phyloP scores from a whole-genome alignment of 2,888 invertebrate species.

The Tipula unca region DNA sequence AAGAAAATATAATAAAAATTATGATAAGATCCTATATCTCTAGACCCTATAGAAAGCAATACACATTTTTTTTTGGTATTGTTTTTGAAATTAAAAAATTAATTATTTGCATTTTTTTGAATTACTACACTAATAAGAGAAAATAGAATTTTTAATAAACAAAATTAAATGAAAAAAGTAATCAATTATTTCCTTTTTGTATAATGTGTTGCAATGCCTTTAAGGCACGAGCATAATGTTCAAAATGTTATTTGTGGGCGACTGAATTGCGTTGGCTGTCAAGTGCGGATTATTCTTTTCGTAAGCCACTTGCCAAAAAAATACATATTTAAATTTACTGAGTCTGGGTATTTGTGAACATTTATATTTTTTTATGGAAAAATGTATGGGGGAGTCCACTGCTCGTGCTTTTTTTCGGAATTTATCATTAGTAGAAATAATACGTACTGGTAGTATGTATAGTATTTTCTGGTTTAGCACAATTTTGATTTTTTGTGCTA shows the following conservation, averaged over 20 bases:
- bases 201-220: neutral
- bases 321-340: no score
- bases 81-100: neutral
- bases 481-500: no score
- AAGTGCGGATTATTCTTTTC: neutral
- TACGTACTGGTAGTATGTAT: no score
- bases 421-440: no score
- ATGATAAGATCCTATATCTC: neutral
- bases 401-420: no score
- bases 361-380: no score
- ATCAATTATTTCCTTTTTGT: neutral
- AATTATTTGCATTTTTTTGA: neutral
- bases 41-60: neutral
- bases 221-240: neutral
- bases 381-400: no score
- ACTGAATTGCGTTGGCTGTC: neutral
- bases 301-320: no score
- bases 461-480: no score
- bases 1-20: neutral
- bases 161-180: neutral
- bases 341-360: no score
- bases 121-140: neutral
- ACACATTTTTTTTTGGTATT: neutral
- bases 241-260: neutral
- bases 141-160: neutral